These are phyloP conservation scores for Lytechinus pictus DNA, from an alignment of 35 echinoderm and acorn worm species.

Conservation along the genomic window DNA sequence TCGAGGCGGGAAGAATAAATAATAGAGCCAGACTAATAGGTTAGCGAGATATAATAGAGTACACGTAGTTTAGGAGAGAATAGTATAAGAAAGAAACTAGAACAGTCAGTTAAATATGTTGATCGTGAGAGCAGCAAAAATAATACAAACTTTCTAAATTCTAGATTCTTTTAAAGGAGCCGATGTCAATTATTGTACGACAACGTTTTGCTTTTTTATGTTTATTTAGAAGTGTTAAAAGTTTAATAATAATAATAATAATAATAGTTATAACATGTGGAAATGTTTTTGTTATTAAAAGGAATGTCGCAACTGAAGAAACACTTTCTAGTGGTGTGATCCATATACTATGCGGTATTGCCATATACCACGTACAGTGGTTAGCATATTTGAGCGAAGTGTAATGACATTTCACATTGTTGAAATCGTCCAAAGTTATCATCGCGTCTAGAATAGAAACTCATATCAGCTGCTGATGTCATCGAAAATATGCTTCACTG, in stretches of 20 bases:
- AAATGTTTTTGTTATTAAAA: too few species aligned
- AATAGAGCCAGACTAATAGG: not conserved
- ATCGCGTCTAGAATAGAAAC: not conserved
- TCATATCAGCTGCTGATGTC: not conserved
- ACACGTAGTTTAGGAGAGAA: not conserved
- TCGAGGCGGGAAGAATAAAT: not conserved
- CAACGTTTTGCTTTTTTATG: too few species aligned
- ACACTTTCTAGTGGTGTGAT: too few species aligned
- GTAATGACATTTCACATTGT: not conserved
- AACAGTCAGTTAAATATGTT: too few species aligned
- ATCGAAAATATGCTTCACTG: not conserved
- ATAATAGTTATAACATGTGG: too few species aligned
- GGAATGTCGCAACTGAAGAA: too few species aligned
- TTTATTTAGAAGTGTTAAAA: too few species aligned
- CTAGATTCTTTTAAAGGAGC: too few species aligned
- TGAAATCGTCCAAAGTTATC: conserved; percentile 2
- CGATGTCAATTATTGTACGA: too few species aligned
- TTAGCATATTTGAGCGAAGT: not conserved
- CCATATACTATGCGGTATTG: not conserved
- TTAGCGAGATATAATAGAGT: not conserved
- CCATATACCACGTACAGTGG: not conserved
- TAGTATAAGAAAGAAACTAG: not conserved
- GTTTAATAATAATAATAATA: too few species aligned
- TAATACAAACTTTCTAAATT: too few species aligned
- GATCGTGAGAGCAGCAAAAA: too few species aligned